Conservation (phyloP, 2,888 invertebrate genomes). For the Hololepta plana region DNA sequence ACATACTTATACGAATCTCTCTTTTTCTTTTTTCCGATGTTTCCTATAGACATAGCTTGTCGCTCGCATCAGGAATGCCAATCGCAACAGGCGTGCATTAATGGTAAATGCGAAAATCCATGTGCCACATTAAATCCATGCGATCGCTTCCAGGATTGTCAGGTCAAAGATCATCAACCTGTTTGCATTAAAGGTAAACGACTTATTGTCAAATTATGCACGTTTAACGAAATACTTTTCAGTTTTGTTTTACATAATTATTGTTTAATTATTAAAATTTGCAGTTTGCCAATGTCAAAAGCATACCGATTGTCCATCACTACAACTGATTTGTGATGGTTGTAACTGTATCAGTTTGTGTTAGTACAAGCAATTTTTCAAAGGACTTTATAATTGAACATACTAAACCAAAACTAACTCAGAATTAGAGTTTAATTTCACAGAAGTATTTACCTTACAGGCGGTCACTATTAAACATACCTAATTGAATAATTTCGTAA, state of each 20-base stretch:
- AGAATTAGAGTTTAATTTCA: no score
- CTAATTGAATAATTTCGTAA: no score
- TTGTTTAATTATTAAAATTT: conserved; percentile 15
- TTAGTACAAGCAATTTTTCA: no score
- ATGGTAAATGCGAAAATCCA: conserved; percentile 64
- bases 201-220: not conserved
- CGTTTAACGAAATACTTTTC: not conserved
- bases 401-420: no score
- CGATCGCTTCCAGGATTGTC: conserved; percentile 55
- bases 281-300: conserved; percentile 55
- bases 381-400: no score
- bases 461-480: no score
- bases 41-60: conserved; percentile 56
- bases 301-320: conserved; percentile 42
- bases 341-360: conserved; percentile 49
- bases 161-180: conserved; percentile 66
- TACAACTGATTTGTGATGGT: conserved; percentile 44
- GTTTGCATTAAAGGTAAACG: conserved; percentile 59
- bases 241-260: not conserved
- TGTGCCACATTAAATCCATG: conserved; percentile 63
- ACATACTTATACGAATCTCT: conserved; percentile 8
- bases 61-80: conserved; percentile 64
- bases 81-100: conserved; percentile 57
- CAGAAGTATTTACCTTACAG: no score
- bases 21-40: conserved; percentile 1